Conservation (phyloP, 2,113 vertebrate species). For the Mobula birostris region DNA sequence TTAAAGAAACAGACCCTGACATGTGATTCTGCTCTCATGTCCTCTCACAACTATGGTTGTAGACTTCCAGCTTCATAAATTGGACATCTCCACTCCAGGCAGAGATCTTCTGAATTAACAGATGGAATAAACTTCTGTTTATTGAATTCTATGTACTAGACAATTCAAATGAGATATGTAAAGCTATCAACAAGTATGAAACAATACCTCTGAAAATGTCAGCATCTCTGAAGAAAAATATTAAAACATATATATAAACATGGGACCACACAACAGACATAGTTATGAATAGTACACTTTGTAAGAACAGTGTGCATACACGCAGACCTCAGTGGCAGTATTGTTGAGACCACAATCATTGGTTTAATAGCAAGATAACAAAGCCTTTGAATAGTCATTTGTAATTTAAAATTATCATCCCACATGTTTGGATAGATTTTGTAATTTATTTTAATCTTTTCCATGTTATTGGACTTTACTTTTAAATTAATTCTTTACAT, state of each 20-base stretch:
- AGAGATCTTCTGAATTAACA: too few relatives aligned
- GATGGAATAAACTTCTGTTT: too few relatives aligned
- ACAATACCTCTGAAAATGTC: not conserved
- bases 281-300: not conserved
- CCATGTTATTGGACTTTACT: conserved; percentile 49
- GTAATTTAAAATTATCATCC: conserved; percentile 40
- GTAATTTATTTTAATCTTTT: conserved; percentile 49
- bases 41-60: too few relatives aligned
- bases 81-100: too few relatives aligned
- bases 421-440: conserved; percentile 49
- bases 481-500: conserved; percentile 23
- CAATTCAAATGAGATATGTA: not conserved
- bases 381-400: not conserved
- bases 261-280: conserved; percentile 4
- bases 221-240: not conserved
- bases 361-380: not conserved
- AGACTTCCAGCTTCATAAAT: too few relatives aligned
- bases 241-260: not conserved
- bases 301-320: not conserved
- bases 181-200: not conserved
- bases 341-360: conserved; percentile 13
- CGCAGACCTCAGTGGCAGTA: not conserved
- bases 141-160: not conserved
- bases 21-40: too few relatives aligned
- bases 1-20: too few relatives aligned